Evolutionary conservation across 1,140 invertebrate genomes (phyloP).

Genomic region (Drosophila nikananu): DNA sequence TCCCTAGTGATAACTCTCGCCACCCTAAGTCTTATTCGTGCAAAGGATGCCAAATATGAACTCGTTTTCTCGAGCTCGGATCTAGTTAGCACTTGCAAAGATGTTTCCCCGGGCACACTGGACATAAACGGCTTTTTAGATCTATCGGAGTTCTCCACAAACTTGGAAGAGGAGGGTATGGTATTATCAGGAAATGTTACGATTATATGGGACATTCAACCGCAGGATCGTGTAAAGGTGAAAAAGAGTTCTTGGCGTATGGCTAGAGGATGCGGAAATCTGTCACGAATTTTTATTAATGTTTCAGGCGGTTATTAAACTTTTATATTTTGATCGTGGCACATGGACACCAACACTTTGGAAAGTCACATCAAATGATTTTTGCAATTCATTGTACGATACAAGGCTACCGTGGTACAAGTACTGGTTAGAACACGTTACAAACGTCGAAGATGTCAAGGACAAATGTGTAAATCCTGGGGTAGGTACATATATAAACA

Average conservation of each 20-base stretch:
- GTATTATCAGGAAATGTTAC: neutral
- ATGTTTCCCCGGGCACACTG: conserved; percentile 6
- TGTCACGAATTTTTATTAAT: no score
- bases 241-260: neutral
- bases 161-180: neutral
- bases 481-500: conserved; percentile 21
- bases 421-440: conserved; percentile 8
- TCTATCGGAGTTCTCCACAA: neutral
- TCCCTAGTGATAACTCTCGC: neutral
- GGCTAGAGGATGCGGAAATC: no score
- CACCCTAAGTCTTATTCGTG: neutral
- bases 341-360: conserved; percentile 19
- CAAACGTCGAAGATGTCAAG: conserved; percentile 14
- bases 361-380: neutral
- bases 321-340: conserved; percentile 9
- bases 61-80: neutral
- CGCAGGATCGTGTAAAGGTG: conserved; percentile 12
- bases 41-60: neutral
- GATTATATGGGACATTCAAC: conserved; percentile 9
- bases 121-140: neutral
- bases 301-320: neutral
- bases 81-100: neutral
- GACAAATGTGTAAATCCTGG: conserved; percentile 35
- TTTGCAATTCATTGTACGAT: conserved; percentile 25
- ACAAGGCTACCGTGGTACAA: conserved; percentile 7